Percentiles rank a stretch among this genome's conserved stretches.
Evolutionary conservation across 2,797 vertebrate genomes (phyloP).

Genomic region (Sebastes wilsoni): DNA sequence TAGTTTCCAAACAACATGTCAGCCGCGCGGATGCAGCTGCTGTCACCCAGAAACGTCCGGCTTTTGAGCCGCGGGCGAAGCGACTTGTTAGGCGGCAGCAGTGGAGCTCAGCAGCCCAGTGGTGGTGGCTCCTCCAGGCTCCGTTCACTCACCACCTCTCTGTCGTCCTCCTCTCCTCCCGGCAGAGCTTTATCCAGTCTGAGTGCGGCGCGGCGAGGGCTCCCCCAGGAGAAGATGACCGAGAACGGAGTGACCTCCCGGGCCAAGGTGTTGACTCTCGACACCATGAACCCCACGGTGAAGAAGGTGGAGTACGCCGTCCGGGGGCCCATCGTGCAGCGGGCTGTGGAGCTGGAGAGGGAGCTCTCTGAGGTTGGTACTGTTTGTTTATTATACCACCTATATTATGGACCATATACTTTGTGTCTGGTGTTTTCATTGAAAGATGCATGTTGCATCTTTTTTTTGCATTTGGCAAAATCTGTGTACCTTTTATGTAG

Average conservation of each 20-base stretch:
- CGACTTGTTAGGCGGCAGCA: conserved; percentile 30
- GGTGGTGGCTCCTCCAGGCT: conserved; percentile 3
- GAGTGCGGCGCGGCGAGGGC: conserved; percentile 65
- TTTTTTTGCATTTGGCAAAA: background rate
- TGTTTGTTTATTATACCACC: background rate
- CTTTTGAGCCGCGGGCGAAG: conserved; percentile 39
- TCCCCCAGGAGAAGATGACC: conserved; percentile 75
- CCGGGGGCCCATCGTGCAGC: conserved; percentile 88
- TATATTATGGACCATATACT: background rate
- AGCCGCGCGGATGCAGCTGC: conserved; percentile 55
- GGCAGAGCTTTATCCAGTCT: conserved; percentile 75
- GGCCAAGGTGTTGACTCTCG: conserved; percentile 86
- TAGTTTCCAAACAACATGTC: conserved; percentile 49
- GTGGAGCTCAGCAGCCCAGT: conserved; percentile 11
- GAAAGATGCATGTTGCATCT: too few relatives aligned
- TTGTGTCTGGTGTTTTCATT: background rate
- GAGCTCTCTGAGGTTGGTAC: conserved; percentile 87
- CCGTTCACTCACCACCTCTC: conserved; percentile 58
- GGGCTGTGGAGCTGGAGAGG: conserved; percentile 89
- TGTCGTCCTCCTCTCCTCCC: conserved; percentile 55
- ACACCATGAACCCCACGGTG: conserved; percentile 89
- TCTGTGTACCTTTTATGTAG: background rate
- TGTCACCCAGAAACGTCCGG: conserved; percentile 45
- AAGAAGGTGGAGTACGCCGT: conserved; percentile 90
- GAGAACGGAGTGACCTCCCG: conserved; percentile 74